A percentile compares a stretch with the other conserved stretches of the same genome.
Evolutionary conservation across 1,140 invertebrate species (phyloP).

Genomic region (Musca vetustissima): DNA sequence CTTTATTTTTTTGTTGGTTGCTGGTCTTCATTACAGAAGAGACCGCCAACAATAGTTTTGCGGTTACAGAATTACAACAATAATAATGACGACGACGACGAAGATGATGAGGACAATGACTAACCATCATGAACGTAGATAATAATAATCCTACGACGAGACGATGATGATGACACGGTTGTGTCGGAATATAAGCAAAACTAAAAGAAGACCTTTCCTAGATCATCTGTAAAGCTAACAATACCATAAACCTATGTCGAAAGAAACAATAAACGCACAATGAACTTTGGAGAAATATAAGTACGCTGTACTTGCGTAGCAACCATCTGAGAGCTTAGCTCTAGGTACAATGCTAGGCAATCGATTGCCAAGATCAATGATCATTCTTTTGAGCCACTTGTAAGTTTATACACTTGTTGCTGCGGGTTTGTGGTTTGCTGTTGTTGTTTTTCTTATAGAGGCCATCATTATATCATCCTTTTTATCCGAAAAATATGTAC

Average conservation of each 20-base stretch:
- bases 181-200: too few species aligned
- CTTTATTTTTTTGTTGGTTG: too few species aligned
- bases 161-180: too few species aligned
- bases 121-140: too few species aligned
- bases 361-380: constrained; percentile 53
- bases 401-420: constrained; percentile 47
- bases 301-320: background rate
- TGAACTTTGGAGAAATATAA: background rate
- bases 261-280: background rate
- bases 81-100: too few species aligned
- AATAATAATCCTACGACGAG: too few species aligned
- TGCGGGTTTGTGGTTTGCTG: constrained; percentile 48
- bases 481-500: constrained; percentile 1
- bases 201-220: too few species aligned
- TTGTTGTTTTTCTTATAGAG: background rate
- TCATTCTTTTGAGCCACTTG: constrained; percentile 42
- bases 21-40: too few species aligned
- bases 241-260: background rate
- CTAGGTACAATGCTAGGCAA: background rate
- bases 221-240: background rate
- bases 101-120: too few species aligned
- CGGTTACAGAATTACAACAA: too few species aligned
- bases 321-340: too few species aligned
- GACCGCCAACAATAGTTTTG: too few species aligned
- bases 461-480: constrained; percentile 19